A percentile compares a stretch with the other conserved stretches of the same genome.
phyloP scores from a whole-genome alignment of 2,888 invertebrate species.

The Saturnia pavonia region DNA sequence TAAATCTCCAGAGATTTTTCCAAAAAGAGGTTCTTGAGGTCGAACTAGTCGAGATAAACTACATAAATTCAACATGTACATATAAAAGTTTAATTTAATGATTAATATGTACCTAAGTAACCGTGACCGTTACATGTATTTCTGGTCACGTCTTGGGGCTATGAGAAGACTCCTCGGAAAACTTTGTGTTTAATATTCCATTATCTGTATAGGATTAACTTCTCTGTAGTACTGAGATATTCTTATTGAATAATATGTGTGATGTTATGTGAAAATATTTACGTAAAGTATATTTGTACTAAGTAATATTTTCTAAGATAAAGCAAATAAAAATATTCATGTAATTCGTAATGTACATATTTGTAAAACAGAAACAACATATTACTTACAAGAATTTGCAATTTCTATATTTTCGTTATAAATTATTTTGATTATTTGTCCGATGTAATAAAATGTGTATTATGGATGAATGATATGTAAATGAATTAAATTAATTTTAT shows the following conservation, averaged over 20 bases:
- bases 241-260: neutral
- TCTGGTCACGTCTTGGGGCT: conserved; percentile 9
- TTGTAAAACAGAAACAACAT: neutral
- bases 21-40: too few relatives aligned
- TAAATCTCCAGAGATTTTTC: too few relatives aligned
- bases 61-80: neutral
- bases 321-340: neutral
- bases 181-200: conserved; percentile 11
- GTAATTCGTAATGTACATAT: too few relatives aligned
- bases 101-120: neutral
- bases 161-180: conserved; percentile 2
- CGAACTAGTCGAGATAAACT: neutral
- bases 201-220: conserved; percentile 5
- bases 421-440: neutral
- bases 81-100: neutral
- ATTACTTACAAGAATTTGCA: neutral
- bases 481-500: neutral
- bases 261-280: neutral
- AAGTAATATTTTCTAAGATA: neutral
- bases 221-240: neutral
- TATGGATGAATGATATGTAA: neutral
- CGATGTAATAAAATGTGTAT: neutral
- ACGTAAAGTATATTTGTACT: neutral
- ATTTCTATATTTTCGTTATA: neutral
- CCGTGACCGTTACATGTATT: neutral